Percentiles rank a stretch among this genome's conserved stretches.
Conservation (phyloP, 2,797 vertebrate genomes). For the Chromobotia macracanthus region DNA sequence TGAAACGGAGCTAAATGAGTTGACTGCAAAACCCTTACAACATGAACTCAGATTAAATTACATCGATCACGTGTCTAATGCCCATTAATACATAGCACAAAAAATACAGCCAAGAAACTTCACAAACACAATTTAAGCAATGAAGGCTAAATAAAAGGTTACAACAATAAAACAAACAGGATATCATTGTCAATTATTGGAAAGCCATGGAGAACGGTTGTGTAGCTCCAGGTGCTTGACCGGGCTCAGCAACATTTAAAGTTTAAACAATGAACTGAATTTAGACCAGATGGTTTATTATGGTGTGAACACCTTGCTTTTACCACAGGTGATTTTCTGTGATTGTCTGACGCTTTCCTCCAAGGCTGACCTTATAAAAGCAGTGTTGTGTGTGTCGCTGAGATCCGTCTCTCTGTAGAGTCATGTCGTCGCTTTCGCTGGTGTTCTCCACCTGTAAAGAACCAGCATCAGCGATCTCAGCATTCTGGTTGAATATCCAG, state of each 20-base stretch:
- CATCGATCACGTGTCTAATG: not conserved
- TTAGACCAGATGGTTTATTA: not conserved
- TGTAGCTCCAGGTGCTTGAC: not conserved
- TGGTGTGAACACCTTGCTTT: constrained; percentile 59
- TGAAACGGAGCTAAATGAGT: not conserved
- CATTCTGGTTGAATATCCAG: constrained; percentile 90
- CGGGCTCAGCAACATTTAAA: not conserved
- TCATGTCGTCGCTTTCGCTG: constrained; percentile 84
- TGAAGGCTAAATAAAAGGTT: not conserved
- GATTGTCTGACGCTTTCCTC: constrained; percentile 88
- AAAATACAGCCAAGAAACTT: not conserved
- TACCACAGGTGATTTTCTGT: constrained; percentile 85
- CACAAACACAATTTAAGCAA: not conserved
- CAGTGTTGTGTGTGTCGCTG: constrained; percentile 84
- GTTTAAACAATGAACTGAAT: not conserved
- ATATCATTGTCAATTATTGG: not conserved
- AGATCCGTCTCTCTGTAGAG: constrained; percentile 85
- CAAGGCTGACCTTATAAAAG: constrained; percentile 86
- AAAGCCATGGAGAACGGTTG: no score
- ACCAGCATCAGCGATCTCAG: constrained; percentile 54
- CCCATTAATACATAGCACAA: not conserved
- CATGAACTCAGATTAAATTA: not conserved
- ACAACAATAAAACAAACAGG: not conserved
- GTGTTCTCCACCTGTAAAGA: constrained; percentile 93
- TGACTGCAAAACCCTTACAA: not conserved